These are phyloP conservation scores for Parnassius orleans DNA, from an alignment of 2,888 invertebrate species.

Conservation along the genomic window DNA sequence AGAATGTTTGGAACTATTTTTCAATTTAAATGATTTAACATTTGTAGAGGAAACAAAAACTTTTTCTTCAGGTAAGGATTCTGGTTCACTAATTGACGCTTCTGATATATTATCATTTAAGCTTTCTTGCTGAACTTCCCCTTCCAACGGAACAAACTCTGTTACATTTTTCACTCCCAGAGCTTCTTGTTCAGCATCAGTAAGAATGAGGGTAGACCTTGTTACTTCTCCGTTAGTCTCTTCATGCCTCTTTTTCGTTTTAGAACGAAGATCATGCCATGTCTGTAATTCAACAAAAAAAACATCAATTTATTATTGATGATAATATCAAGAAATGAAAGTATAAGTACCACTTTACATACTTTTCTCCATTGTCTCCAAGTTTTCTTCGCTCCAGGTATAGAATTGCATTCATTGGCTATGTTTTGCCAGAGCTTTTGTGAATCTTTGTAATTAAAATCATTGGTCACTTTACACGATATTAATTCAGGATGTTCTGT, in stretches of 20 bases:
- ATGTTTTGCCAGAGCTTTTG: constrained; percentile 64
- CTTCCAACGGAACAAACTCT: constrained; percentile 52
- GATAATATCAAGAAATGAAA: constrained; percentile 6
- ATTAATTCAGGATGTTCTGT: constrained; percentile 63
- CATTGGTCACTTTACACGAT: constrained; percentile 56
- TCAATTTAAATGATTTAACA: constrained; percentile 38
- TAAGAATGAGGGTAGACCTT: constrained; percentile 45
- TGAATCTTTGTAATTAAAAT: constrained; percentile 58
- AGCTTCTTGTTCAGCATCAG: constrained; percentile 55
- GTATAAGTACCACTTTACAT: constrained; percentile 22
- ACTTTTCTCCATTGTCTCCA: constrained; percentile 75
- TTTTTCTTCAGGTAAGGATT: constrained; percentile 55
- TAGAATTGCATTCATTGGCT: constrained; percentile 62
- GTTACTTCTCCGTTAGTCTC: constrained; percentile 49
- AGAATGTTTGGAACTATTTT: constrained; percentile 38
- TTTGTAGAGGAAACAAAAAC: constrained; percentile 40
- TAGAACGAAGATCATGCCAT: constrained; percentile 68
- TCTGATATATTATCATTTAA: constrained; percentile 44
- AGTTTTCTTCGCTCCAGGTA: constrained; percentile 66
- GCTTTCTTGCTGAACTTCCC: constrained; percentile 42
- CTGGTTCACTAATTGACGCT: constrained; percentile 52
- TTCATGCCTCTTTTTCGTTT: constrained; percentile 55
- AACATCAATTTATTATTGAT: constrained; percentile 11
- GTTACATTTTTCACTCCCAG: constrained; percentile 54
- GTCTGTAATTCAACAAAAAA: constrained; percentile 49